Percentiles rank a stretch among this genome's conserved stretches.
phyloP scores from a whole-genome alignment of 2,797 vertebrate species.

The Propithecus deckenii region DNA sequence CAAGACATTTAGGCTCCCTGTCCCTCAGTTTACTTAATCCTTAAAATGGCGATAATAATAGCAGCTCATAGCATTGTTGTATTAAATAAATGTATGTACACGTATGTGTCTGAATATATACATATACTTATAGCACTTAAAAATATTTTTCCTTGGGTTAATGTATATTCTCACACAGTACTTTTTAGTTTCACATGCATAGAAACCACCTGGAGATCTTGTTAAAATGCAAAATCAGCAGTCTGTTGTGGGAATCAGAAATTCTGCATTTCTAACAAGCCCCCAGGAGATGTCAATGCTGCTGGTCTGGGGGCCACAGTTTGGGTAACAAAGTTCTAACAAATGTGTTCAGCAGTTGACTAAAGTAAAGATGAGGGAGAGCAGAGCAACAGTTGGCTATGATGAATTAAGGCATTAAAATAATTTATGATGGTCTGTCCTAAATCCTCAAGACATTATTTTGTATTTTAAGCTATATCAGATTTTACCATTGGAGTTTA shows the following conservation, averaged over 20 bases:
- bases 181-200: not conserved
- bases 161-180: not conserved
- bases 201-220: not conserved
- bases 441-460: not conserved
- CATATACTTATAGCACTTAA: not conserved
- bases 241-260: not conserved
- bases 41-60: not conserved
- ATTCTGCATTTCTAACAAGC: not conserved
- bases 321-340: not conserved
- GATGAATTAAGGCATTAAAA: not conserved
- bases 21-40: not conserved
- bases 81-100: not conserved
- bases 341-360: not conserved
- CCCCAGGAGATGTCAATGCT: not conserved
- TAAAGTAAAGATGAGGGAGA: not conserved
- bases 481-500: not conserved
- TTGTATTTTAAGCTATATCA: not conserved
- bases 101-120: not conserved
- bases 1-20: not conserved
- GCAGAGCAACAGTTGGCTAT: not conserved
- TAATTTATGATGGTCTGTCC: not conserved
- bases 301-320: not conserved
- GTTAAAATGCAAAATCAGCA: not conserved
- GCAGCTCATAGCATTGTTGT: not conserved
- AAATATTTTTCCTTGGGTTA: not conserved